Evolutionary conservation across 1,140 invertebrate genomes (phyloP).

Genomic region (Babylonia areolata): DNA sequence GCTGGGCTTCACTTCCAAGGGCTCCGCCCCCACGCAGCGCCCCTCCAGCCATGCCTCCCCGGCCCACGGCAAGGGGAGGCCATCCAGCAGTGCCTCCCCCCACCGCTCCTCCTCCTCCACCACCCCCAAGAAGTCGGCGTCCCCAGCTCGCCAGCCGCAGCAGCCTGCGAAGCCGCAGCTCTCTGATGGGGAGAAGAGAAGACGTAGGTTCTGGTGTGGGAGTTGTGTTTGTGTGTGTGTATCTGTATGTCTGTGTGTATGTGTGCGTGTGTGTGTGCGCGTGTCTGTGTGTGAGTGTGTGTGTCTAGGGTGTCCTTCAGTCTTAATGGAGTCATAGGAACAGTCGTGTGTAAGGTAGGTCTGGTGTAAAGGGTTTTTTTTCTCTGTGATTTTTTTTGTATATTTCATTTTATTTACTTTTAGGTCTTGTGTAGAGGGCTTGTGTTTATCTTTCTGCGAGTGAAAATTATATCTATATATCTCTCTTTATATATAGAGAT

Average conservation of each 20-base stretch:
- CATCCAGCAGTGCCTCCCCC: background rate
- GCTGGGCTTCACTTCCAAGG: background rate
- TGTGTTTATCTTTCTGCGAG: no score
- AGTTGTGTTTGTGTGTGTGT: slow-evolving; percentile 1
- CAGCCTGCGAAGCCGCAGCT: background rate
- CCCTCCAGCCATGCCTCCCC: background rate
- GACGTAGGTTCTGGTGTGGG: background rate
- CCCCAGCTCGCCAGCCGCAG: background rate
- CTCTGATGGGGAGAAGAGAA: slow-evolving; percentile 13
- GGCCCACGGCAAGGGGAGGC: background rate
- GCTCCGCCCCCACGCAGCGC: no score
- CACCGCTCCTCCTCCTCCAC: background rate
- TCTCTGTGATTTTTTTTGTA: background rate
- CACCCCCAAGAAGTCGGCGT: background rate
- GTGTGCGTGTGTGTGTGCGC: background rate
- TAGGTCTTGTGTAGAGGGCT: no score
- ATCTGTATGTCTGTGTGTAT: background rate
- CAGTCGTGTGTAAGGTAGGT: no score
- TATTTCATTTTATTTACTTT: no score
- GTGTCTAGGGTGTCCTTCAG: background rate
- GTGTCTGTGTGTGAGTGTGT: background rate
- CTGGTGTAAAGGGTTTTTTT: no score
- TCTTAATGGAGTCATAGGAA: no score
- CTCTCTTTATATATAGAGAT: no score
- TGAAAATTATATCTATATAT: no score